These are phyloP conservation scores for Apomyelois bistriatella DNA, from an alignment of 2,888 invertebrate species.

Conservation along the genomic window DNA sequence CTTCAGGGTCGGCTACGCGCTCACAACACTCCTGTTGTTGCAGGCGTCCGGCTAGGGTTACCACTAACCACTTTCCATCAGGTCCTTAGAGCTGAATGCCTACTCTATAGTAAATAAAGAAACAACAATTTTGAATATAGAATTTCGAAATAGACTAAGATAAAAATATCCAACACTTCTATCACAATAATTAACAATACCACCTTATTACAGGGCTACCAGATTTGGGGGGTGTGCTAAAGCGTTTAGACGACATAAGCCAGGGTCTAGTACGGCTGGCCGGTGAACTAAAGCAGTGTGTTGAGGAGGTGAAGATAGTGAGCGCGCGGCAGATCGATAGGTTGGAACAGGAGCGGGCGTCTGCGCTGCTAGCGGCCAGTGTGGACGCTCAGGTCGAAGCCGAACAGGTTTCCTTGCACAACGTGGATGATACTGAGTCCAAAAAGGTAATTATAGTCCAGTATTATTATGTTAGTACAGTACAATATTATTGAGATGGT, in stretches of 20 bases:
- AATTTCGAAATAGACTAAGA: neutral
- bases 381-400: conserved; percentile 83
- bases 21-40: too few relatives aligned
- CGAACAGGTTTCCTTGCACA: conserved; percentile 64
- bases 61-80: too few relatives aligned
- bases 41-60: too few relatives aligned
- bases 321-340: conserved; percentile 83
- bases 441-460: conserved; percentile 82
- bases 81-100: too few relatives aligned
- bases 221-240: conserved; percentile 72
- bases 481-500: too few relatives aligned
- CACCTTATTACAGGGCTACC: conserved; percentile 39
- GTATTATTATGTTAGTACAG: too few relatives aligned
- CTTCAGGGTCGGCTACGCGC: too few relatives aligned
- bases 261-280: conserved; percentile 84
- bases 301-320: conserved; percentile 86
- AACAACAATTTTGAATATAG: too few relatives aligned
- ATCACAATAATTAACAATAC: neutral
- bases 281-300: conserved; percentile 84
- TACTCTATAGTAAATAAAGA: too few relatives aligned
- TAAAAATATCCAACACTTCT: neutral
- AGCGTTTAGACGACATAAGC: conserved; percentile 85
- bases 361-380: conserved; percentile 83
- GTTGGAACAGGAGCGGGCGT: conserved; percentile 81
- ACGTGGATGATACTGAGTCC: conserved; percentile 82